Percentiles rank a stretch among this genome's conserved stretches.
phyloP scores from a whole-genome alignment of 2,797 vertebrate genomes.

The Nannoperca australis region DNA sequence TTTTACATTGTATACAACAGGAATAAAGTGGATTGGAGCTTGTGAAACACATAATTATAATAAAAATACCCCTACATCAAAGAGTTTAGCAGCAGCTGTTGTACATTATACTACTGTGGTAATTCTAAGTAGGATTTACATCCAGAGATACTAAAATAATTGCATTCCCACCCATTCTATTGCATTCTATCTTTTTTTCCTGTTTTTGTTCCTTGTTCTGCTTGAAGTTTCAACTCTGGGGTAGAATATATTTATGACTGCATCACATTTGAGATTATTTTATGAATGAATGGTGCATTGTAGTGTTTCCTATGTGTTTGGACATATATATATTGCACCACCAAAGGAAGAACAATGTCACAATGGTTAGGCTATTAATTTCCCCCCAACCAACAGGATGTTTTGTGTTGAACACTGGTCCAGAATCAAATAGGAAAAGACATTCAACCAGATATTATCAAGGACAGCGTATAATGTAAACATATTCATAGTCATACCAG shows the following conservation, averaged over 20 bases:
- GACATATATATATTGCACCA: neutral
- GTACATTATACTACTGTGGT: neutral
- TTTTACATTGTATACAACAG: constrained; percentile 9
- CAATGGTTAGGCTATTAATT: neutral
- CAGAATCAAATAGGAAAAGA: neutral
- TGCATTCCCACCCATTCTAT: neutral
- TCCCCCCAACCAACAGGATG: neutral
- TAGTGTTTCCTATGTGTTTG: constrained; percentile 13
- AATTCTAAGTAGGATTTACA: constrained; percentile 1
- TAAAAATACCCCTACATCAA: constrained; percentile 6
- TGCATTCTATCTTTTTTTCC: neutral
- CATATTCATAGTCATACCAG: neutral
- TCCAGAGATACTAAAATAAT: neutral
- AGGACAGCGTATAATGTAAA: neutral
- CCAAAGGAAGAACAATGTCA: constrained; percentile 18
- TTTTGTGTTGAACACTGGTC: neutral
- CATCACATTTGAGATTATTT: constrained; percentile 13
- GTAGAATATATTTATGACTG: neutral
- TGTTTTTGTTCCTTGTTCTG: constrained; percentile 4
- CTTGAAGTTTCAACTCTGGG: neutral
- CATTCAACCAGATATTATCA: neutral
- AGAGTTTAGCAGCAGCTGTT: constrained; percentile 13
- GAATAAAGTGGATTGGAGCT: neutral
- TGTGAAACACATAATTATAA: constrained; percentile 6
- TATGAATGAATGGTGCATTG: constrained; percentile 10